Evolutionary conservation across 2,113 vertebrate species (phyloP).

Genomic region (Struthidea cinerea): DNA sequence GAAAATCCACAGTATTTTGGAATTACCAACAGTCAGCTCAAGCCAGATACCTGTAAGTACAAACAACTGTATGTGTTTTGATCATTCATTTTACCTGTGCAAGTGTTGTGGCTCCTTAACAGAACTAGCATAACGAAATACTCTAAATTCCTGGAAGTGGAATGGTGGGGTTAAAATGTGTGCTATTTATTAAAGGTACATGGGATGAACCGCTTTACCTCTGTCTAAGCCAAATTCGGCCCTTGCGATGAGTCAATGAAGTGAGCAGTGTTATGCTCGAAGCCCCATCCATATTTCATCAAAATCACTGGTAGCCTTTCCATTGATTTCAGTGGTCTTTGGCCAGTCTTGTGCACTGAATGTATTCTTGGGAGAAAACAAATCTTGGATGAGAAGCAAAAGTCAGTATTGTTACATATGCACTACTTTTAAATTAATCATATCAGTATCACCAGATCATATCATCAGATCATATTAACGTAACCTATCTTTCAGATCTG

Average conservation of each 20-base stretch:
- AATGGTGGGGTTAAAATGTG: not conserved
- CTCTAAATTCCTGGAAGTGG: not conserved
- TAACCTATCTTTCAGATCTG: slow-evolving; percentile 2
- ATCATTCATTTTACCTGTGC: not conserved
- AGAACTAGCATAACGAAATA: not conserved
- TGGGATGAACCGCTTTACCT: not conserved
- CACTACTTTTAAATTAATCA: not conserved
- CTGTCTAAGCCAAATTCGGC: slow-evolving; percentile 34
- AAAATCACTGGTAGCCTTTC: slow-evolving; percentile 11
- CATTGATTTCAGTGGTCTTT: slow-evolving; percentile 65
- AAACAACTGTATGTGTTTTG: slow-evolving; percentile 5
- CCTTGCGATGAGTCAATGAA: not conserved
- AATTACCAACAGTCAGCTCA: slow-evolving; percentile 91
- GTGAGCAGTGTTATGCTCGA: not conserved
- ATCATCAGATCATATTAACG: not conserved
- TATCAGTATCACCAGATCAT: not conserved
- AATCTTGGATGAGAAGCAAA: not conserved
- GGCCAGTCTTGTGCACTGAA: not conserved
- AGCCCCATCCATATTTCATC: not conserved
- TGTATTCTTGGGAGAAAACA: not conserved
- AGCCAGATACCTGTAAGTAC: slow-evolving; percentile 95
- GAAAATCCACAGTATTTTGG: slow-evolving; percentile 98
- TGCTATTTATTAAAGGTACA: not conserved
- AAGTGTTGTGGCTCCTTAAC: slow-evolving; percentile 1
- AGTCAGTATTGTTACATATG: not conserved